Percentiles rank a stretch among this genome's conserved stretches.
phyloP scores from a whole-genome alignment of 2,797 vertebrate genomes.

The Botia almorhae region DNA sequence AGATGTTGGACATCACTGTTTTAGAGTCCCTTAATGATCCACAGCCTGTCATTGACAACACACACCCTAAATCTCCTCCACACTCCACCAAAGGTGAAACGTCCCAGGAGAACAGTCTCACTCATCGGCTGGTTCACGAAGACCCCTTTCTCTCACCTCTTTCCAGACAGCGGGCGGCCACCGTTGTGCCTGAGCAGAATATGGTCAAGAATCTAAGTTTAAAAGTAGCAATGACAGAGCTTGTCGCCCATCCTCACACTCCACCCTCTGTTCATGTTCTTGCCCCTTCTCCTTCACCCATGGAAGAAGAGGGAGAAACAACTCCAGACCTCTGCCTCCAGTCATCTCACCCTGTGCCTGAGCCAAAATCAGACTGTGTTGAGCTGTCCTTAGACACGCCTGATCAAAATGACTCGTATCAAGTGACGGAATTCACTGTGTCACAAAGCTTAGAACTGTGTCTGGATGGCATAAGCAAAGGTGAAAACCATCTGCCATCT shows the following conservation, averaged over 20 bases:
- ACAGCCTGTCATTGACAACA: slow-evolving; percentile 44
- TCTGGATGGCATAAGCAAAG: slow-evolving; percentile 54
- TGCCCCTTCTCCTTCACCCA: slow-evolving; percentile 63
- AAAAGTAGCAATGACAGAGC: slow-evolving; percentile 59
- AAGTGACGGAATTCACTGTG: slow-evolving; percentile 71
- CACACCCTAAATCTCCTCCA: slow-evolving; percentile 22
- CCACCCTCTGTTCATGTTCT: slow-evolving; percentile 67
- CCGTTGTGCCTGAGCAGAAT: slow-evolving; percentile 82
- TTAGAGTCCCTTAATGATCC: slow-evolving; percentile 75
- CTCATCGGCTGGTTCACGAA: slow-evolving; percentile 6
- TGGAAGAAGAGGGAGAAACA: slow-evolving; percentile 17
- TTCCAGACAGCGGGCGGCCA: slow-evolving; percentile 83
- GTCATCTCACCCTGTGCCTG: slow-evolving; percentile 48
- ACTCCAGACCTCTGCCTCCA: slow-evolving; percentile 31
- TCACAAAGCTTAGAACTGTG: slow-evolving; percentile 58
- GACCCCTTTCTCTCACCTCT: slow-evolving; percentile 74
- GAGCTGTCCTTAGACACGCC: slow-evolving; percentile 57
- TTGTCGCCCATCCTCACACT: slow-evolving; percentile 61
- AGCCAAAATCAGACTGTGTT: slow-evolving; percentile 47
- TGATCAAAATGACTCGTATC: slow-evolving; percentile 66
- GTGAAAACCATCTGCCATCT: slow-evolving; percentile 37
- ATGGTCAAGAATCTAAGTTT: slow-evolving; percentile 69
- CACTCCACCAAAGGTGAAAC: slow-evolving; percentile 62
- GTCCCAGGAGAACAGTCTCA: slow-evolving; percentile 59
- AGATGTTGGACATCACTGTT: slow-evolving; percentile 82